Evolutionary conservation across 2,888 invertebrate species (phyloP).

Genomic region (Agriopis aurantiaria): DNA sequence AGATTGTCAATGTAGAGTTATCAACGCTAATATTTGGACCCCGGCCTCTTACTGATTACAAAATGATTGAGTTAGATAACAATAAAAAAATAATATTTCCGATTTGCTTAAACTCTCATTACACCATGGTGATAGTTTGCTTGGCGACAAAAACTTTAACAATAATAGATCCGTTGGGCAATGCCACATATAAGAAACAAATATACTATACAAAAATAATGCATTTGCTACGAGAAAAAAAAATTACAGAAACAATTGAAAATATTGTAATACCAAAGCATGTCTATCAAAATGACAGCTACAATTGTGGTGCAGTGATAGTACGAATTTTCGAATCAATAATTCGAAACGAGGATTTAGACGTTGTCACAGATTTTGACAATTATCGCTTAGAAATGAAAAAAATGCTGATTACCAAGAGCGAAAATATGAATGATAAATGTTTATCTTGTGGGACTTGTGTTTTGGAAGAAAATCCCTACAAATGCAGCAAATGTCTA

Average conservation of each 20-base stretch:
- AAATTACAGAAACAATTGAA: background rate
- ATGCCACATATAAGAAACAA: background rate
- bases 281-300: background rate
- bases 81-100: slow-evolving; percentile 13
- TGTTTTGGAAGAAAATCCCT: background rate
- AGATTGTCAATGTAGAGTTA: slow-evolving; percentile 10
- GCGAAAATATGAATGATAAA: slow-evolving; percentile 1
- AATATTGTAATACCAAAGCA: background rate
- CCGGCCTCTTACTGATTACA: background rate
- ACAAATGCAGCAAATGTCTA: background rate
- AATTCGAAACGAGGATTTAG: background rate
- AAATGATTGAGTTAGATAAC: background rate
- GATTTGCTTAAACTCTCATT: slow-evolving; percentile 4
- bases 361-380: background rate
- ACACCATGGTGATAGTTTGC: slow-evolving; percentile 5
- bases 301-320: slow-evolving; percentile 9
- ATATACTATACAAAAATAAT: slow-evolving; percentile 3
- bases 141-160: background rate
- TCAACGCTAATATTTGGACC: slow-evolving; percentile 7
- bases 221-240: slow-evolving; percentile 4
- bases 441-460: background rate
- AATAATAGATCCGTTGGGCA: slow-evolving; percentile 12
- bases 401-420: background rate
- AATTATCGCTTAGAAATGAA: background rate
- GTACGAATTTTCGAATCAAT: background rate